Evolutionary conservation across 2,888 invertebrate genomes (phyloP).

Genomic region (Oxystoma pomonae): DNA sequence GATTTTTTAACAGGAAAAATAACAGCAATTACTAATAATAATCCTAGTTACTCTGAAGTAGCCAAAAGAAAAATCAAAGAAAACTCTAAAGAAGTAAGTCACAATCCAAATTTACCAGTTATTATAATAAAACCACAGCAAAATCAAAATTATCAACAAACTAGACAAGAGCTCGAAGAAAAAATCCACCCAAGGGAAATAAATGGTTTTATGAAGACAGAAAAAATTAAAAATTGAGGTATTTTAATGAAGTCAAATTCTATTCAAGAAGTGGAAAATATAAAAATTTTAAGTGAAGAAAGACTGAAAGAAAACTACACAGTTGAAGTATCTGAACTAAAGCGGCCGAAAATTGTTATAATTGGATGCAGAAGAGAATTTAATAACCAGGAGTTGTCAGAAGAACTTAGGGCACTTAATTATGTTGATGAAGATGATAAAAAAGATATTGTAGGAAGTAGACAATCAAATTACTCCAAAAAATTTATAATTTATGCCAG

Average conservation of each 20-base stretch:
- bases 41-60: not conserved
- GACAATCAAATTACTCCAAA: not conserved
- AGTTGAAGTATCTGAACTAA: not conserved
- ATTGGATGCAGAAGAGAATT: not conserved
- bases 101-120: slow-evolving; percentile 3
- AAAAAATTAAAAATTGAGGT: not conserved
- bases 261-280: not conserved
- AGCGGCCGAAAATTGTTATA: not conserved
- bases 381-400: not conserved
- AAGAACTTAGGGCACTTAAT: not conserved
- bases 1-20: no score
- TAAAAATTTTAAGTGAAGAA: not conserved
- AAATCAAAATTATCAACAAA: slow-evolving; percentile 1
- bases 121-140: not conserved
- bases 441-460: not conserved
- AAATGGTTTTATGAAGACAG: not conserved
- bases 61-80: not conserved
- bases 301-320: not conserved
- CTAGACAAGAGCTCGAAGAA: not conserved
- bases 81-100: not conserved
- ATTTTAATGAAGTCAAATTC: not conserved
- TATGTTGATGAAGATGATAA: slow-evolving; percentile 2
- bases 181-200: not conserved
- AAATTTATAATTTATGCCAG: not conserved
- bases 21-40: not conserved